Percentiles rank a stretch among this genome's conserved stretches.
These are phyloP conservation scores for Eristalinus sepulchralis DNA, from an alignment of 2,888 invertebrate species.

Conservation along the genomic window DNA sequence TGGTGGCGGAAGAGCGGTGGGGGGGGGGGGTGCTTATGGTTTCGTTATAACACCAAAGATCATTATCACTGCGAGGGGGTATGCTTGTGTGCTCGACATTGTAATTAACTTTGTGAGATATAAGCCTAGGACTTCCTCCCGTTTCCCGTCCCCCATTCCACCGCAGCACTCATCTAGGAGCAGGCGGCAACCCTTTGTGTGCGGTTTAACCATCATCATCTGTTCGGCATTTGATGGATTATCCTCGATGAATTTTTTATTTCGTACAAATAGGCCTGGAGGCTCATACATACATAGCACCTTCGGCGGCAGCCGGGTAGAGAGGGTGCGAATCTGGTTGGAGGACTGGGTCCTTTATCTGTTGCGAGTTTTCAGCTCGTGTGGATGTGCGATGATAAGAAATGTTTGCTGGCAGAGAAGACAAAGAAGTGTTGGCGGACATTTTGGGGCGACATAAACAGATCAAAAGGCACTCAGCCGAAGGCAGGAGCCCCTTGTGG, in stretches of 20 bases:
- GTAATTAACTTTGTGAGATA: conserved; percentile 62
- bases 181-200: conserved; percentile 10
- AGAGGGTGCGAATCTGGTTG: neutral
- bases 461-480: neutral
- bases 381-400: neutral
- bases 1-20: neutral
- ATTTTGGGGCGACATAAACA: neutral
- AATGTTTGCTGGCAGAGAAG: neutral
- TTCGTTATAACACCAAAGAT: conserved; percentile 63
- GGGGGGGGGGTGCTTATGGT: conserved; percentile 32
- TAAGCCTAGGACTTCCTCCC: conserved; percentile 17
- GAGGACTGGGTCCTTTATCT: neutral
- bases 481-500: neutral
- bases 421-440: neutral
- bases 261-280: conserved; percentile 1
- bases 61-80: conserved; percentile 60
- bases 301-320: neutral
- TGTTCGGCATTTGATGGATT: conserved; percentile 23
- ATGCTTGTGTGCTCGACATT: conserved; percentile 35
- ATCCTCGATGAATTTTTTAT: conserved; percentile 27
- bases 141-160: neutral
- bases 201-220: neutral
- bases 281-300: neutral
- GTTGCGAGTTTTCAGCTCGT: neutral
- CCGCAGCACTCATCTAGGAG: neutral